Evolutionary conservation across 2,797 vertebrate genomes (phyloP), one percentile per base, ranked within the genome.

Genomic region (Phataginus tricuspis): DNA sequence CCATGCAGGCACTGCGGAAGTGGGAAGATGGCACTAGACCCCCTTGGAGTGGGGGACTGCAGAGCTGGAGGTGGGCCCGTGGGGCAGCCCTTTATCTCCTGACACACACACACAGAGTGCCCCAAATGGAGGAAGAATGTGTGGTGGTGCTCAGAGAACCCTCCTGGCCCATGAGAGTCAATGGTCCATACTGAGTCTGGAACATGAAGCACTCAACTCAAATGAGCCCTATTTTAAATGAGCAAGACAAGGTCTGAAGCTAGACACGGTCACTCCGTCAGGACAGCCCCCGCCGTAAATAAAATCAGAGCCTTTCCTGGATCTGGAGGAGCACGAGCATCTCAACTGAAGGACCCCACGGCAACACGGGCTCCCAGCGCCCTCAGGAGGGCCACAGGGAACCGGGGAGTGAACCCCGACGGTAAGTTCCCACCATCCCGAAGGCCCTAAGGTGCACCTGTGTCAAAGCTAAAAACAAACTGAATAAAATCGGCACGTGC

Each of bases 21-120:
- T 0, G 15, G 51, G 37, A 3, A 49, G 55, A 5, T 4, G 1
- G 5, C 0, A 2, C 34, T 27, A n/a, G 39, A 18, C 69, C 7
- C 5, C 7, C 53, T 16, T 4, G 8, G 77, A 21, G 4, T 1
- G 0, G 31, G 55, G 4, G 23, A 14, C n/a, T 59, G 31, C 37
- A 12, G 0, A 1, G 45, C 37, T 57, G 16, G 27, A 39, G 7
- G 6, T 4, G 29, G 79, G 18, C 39, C 74, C 66, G 0, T 23
- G 31, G 37, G 57, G 57, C 13, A 18, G 12, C 12, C 11, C 57
- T 53, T 29, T 16, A 13, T 4, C 21, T 27, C 61, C 25, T 10
- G 29, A 45, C 23, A 18, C 15, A 42, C 9, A 7, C 5, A 57
- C 1, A 80, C 42, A 53, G 4, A 21, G 21, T 18, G n/a, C 16